Conservation (phyloP, 37 sponge, comb jelly and placozoan species). For the Theonella swinhoei region DNA sequence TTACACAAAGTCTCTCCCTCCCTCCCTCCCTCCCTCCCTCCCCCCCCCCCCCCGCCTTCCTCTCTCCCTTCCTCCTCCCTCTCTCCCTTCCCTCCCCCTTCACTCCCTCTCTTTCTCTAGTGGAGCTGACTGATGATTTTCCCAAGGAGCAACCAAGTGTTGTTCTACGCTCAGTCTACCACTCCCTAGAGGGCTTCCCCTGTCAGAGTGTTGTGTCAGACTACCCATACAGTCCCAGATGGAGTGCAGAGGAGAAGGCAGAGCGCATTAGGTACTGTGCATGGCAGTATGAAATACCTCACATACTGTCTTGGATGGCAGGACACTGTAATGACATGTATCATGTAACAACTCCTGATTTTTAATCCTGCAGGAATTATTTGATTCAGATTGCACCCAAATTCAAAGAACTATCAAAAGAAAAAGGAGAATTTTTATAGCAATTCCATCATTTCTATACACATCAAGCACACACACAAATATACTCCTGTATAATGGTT, state of each 20-base stretch:
- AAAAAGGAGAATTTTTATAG: conserved; percentile 66
- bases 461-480: too few species aligned
- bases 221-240: conserved; percentile 78
- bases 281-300: too few species aligned
- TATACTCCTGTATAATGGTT: too few species aligned
- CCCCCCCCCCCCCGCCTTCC: not conserved
- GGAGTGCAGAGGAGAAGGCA: conserved; percentile 70
- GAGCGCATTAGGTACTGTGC: conserved; percentile 72
- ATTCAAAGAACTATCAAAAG: conserved; percentile 66
- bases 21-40: not conserved
- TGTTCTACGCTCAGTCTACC: conserved; percentile 70
- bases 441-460: not conserved
- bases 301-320: too few species aligned
- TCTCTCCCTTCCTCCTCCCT: not conserved
- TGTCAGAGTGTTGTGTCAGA: conserved; percentile 34
- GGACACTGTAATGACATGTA: too few species aligned
- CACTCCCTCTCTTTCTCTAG: conserved; percentile 33
- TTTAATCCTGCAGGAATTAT: conserved; percentile 33
- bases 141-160: conserved; percentile 62
- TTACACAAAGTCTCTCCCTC: not conserved
- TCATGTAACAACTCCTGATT: not conserved
- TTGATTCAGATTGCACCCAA: conserved; percentile 37
- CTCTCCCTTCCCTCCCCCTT: not conserved
- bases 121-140: conserved; percentile 54
- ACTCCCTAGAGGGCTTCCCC: conserved; percentile 53